Conservation (phyloP, 2,113 vertebrate genomes). For the Pangasianodon gigas region DNA sequence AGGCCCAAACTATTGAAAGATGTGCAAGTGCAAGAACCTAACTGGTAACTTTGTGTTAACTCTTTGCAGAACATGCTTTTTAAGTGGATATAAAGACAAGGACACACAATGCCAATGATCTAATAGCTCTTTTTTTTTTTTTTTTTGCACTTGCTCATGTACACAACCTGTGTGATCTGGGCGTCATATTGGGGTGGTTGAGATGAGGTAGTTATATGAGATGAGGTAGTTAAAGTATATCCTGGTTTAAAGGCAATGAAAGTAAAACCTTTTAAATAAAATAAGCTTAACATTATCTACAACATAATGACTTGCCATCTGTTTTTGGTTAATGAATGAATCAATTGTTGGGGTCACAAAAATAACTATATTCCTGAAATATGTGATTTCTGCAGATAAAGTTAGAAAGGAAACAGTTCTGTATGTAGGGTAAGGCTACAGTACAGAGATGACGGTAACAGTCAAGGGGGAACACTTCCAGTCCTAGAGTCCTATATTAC, state of each 20-base stretch:
- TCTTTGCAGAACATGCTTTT: too few relatives aligned
- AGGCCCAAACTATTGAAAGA: background rate
- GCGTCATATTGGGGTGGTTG: background rate
- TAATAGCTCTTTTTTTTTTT: background rate
- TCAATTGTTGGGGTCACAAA: too few relatives aligned
- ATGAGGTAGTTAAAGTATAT: background rate
- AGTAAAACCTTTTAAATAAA: too few relatives aligned
- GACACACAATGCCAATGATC: background rate
- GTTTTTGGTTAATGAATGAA: background rate
- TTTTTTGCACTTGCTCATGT: background rate
- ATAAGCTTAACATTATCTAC: too few relatives aligned
- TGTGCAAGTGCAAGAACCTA: background rate
- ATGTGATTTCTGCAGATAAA: background rate
- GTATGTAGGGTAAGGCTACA: background rate
- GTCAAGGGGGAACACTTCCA: too few relatives aligned
- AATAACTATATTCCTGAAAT: background rate
- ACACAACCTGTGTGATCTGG: background rate
- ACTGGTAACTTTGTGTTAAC: background rate
- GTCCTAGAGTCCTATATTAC: background rate
- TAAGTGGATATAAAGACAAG: background rate
- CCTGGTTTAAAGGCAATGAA: too few relatives aligned
- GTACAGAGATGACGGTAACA: too few relatives aligned
- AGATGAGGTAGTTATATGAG: background rate
- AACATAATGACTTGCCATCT: too few relatives aligned
- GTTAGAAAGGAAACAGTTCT: background rate